phyloP scores from a whole-genome alignment of 2,888 invertebrate species.

The Poecilobothrus nobilitatus region DNA sequence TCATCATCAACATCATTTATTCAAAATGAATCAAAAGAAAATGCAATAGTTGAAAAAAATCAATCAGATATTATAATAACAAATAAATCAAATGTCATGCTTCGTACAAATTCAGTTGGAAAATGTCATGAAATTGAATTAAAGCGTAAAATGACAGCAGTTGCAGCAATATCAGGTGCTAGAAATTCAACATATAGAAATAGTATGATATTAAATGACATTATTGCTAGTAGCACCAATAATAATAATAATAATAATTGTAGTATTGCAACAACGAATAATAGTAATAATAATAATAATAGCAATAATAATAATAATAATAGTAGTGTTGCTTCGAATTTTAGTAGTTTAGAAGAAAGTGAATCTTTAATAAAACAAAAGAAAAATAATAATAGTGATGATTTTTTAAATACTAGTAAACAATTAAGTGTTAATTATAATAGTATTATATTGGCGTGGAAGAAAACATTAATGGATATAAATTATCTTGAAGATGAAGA shows the following conservation, averaged over 20 bases:
- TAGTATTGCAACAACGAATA: neutral
- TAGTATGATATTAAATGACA: too few species aligned
- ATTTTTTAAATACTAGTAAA: neutral
- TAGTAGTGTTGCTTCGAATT: neutral
- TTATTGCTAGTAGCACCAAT: neutral
- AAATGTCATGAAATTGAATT: neutral
- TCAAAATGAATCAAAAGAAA: neutral
- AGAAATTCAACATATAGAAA: too few species aligned
- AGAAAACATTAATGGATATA: conserved; percentile 36
- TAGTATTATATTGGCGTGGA: conserved; percentile 33
- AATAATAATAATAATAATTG: neutral
- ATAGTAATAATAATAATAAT: neutral
- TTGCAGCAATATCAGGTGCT: neutral
- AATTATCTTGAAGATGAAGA: conserved; percentile 43
- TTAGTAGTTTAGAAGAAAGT: conserved; percentile 19
- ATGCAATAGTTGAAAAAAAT: neutral
- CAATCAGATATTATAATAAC: too few species aligned
- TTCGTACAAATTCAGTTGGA: neutral
- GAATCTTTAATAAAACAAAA: conserved; percentile 15
- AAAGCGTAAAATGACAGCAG: neutral
- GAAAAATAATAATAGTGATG: neutral
- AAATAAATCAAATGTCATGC: neutral
- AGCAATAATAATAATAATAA: neutral
- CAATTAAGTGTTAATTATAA: neutral
- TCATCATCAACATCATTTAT: neutral